Percentiles rank a stretch among this genome's conserved stretches.
These are phyloP conservation scores for Eupsilia transversa DNA, from an alignment of 2,888 invertebrate species.

Conservation along the genomic window DNA sequence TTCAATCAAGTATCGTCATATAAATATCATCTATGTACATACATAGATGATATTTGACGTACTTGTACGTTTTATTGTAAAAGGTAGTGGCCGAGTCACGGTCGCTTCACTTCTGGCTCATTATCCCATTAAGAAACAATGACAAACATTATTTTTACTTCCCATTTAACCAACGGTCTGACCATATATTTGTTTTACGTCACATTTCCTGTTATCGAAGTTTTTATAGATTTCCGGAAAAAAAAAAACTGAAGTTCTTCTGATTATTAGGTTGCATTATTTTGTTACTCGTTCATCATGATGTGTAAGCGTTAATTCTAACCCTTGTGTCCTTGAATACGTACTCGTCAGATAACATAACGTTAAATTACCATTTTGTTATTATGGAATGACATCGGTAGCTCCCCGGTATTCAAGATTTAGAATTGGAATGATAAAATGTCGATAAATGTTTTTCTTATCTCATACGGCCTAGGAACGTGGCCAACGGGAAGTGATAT, in stretches of 20 bases:
- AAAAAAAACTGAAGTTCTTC: not conserved
- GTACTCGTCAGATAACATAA: not conserved
- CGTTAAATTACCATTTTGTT: not conserved
- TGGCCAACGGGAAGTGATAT: not conserved
- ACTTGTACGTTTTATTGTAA: slow-evolving; percentile 30
- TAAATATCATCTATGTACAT: slow-evolving; percentile 5
- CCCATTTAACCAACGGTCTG: slow-evolving; percentile 2
- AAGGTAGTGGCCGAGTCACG: slow-evolving; percentile 16
- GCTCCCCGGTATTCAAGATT: not conserved
- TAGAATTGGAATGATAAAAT: slow-evolving; percentile 11
- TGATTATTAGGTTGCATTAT: slow-evolving; percentile 17
- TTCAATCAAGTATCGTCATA: slow-evolving; percentile 15
- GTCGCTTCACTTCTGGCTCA: slow-evolving; percentile 32
- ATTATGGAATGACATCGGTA: not conserved
- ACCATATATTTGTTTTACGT: slow-evolving; percentile 1
- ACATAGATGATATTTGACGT: too few relatives aligned
- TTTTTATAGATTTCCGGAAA: not conserved
- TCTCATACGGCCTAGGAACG: slow-evolving; percentile 1
- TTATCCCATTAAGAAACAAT: slow-evolving; percentile 49
- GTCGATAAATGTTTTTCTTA: not conserved
- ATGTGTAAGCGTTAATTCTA: slow-evolving; percentile 11
- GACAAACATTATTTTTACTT: slow-evolving; percentile 30
- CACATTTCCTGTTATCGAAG: slow-evolving; percentile 4
- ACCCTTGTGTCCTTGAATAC: slow-evolving; percentile 3
- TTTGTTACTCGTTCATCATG: slow-evolving; percentile 3